Conservation (phyloP, 2,888 invertebrate genomes). For the Papilio gigon region DNA sequence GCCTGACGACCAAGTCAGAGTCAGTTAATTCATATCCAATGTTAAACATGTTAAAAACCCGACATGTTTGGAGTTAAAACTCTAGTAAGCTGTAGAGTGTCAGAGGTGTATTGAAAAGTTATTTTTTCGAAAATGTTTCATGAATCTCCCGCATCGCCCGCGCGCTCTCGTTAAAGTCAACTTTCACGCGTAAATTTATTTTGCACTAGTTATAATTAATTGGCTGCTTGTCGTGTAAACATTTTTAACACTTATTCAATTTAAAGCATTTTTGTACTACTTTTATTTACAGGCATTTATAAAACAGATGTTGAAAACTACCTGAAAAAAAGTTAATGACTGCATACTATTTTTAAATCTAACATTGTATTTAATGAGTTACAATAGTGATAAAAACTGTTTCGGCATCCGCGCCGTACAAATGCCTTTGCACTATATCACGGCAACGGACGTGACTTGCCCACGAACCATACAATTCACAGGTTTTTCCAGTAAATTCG, state of each 20-base stretch:
- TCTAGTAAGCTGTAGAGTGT: conserved; percentile 1
- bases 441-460: conserved; percentile 11
- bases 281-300: not conserved
- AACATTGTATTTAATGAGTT: too few relatives aligned
- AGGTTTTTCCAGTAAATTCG: not conserved
- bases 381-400: too few relatives aligned
- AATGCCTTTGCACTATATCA: conserved; percentile 15
- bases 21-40: not conserved
- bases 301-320: not conserved
- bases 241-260: conserved; percentile 8
- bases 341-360: too few relatives aligned
- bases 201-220: conserved; percentile 19
- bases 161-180: conserved; percentile 19
- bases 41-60: not conserved
- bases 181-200: conserved; percentile 19
- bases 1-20: too few relatives aligned
- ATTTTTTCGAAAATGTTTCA: conserved; percentile 13
- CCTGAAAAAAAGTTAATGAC: not conserved
- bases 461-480: not conserved
- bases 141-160: conserved; percentile 6
- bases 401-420: not conserved
- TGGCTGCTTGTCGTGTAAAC: conserved; percentile 15
- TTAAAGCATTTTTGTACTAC: not conserved
- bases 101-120: conserved; percentile 18
- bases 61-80: not conserved